Evolutionary conservation across 2,797 vertebrate genomes (phyloP), one percentile per base, ranked within the genome.

Genomic region (Psittacula derbiana): DNA sequence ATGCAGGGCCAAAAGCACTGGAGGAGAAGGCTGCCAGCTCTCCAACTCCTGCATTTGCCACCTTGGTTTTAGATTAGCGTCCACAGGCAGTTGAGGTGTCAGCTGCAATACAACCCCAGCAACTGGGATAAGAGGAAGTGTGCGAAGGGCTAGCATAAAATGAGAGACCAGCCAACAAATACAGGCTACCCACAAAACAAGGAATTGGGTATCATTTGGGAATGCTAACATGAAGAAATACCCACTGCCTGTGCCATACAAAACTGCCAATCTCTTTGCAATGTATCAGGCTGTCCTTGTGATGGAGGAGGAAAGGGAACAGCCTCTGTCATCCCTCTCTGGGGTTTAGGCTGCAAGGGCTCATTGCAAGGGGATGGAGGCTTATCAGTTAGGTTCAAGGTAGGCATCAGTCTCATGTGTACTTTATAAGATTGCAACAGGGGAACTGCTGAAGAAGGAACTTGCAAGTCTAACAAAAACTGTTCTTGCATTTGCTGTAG

Each of bases 271-370:
- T 44, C 13, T 12, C 44, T 33, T 19, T 49, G 65, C 16, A 25
- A 1, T 5, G 31, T 20, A 36, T 16, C 23, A 38, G 44, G 38
- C 30, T 40, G 27, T 71, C 28, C n/a, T 57, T 57, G 10, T 33
- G 41, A 8, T 33, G n/a, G 16, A 71, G 27, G 17, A 53, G 40
- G 44, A 53, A 58, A 31, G 18, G 60, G 57, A 66, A 10, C 40
- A 71, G 2, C 1, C 7, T 7, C 31, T 13, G 0, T 28, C 12
- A 10, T 12, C 24, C 5, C 60, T 67, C 44, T 30, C 52, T 44
- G 41, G 46, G 60, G 36, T 62, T 70, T 14, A 27, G 40, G 52
- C 65, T 88, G 64, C 21, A 23, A 40, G 44, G 52, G 33, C 55
- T 80, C 15, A 7, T 28, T 55, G 71, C 60, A 47, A 71, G 43